Percentiles rank a stretch among this genome's conserved stretches.
These are phyloP conservation scores for Acrobasis consociella DNA, from an alignment of 2,888 invertebrate species.

Conservation along the genomic window DNA sequence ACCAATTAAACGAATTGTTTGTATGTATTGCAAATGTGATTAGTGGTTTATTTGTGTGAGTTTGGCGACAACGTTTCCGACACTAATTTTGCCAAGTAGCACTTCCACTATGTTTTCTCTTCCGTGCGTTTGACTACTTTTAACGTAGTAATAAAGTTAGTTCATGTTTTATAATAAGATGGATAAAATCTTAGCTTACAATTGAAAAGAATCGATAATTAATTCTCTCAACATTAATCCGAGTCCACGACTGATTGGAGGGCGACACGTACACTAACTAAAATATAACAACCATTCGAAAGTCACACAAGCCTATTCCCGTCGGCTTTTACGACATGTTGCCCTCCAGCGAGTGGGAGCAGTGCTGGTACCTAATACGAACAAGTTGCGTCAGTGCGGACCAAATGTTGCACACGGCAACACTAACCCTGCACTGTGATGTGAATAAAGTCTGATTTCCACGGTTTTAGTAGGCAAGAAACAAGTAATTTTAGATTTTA, in stretches of 20 bases:
- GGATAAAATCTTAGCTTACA: background rate
- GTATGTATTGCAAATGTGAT: no score
- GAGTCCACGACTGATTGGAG: background rate
- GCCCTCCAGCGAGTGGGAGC: background rate
- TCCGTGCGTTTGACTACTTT: no score
- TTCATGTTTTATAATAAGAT: no score
- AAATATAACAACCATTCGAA: constrained; percentile 16
- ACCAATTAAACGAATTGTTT: no score
- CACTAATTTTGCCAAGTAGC: no score
- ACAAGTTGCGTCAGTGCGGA: background rate
- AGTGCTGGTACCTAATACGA: background rate
- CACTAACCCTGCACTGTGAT: background rate
- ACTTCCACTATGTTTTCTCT: no score
- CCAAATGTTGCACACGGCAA: constrained; percentile 7
- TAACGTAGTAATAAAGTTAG: no score
- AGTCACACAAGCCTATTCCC: constrained; percentile 14
- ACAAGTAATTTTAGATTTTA: no score
- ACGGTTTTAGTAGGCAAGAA: no score
- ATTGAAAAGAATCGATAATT: constrained; percentile 26
- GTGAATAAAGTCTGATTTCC: no score
- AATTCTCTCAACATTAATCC: constrained; percentile 11
- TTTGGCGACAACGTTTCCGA: no score
- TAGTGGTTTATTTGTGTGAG: no score
- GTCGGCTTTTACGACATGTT: constrained; percentile 23
- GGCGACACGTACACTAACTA: constrained; percentile 7